These are phyloP conservation scores for Valencia hispanica DNA, from an alignment of 2,797 vertebrate species.

Conservation along the genomic window DNA sequence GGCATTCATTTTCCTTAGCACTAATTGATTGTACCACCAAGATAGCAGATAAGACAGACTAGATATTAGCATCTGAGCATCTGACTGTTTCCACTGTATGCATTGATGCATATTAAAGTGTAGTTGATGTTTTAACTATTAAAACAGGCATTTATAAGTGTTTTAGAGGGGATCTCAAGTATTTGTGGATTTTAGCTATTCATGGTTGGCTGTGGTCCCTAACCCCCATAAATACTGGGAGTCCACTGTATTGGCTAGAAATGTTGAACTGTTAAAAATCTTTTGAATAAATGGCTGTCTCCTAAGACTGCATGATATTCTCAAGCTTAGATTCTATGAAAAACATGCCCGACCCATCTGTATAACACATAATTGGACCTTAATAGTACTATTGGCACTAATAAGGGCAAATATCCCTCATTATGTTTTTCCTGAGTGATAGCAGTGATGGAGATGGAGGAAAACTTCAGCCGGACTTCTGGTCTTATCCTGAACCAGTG, in stretches of 20 bases:
- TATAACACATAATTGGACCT: slow-evolving; percentile 68
- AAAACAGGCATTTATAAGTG: too few species aligned
- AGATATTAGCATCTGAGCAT: too few species aligned
- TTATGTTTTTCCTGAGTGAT: slow-evolving; percentile 77
- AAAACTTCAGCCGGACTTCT: slow-evolving; percentile 25
- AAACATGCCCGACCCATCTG: slow-evolving; percentile 70
- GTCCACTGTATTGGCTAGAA: neutral
- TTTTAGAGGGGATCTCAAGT: too few species aligned
- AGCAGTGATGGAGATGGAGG: slow-evolving; percentile 38
- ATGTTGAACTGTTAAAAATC: neutral
- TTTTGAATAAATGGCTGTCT: neutral
- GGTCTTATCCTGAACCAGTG: slow-evolving; percentile 16
- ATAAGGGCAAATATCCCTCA: slow-evolving; percentile 78
- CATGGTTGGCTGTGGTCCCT: neutral
- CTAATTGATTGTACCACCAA: too few species aligned
- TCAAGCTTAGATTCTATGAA: slow-evolving; percentile 28
- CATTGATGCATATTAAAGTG: too few species aligned
- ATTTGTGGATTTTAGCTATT: neutral
- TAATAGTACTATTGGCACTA: slow-evolving; percentile 75
- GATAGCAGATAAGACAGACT: too few species aligned
- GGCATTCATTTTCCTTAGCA: too few species aligned
- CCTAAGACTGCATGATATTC: neutral
- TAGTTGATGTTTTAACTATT: too few species aligned
- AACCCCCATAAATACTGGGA: neutral
- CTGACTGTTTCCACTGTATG: too few species aligned